phyloP scores from a whole-genome alignment of 2,113 vertebrate species.

The Grammomys dolichurus region DNA sequence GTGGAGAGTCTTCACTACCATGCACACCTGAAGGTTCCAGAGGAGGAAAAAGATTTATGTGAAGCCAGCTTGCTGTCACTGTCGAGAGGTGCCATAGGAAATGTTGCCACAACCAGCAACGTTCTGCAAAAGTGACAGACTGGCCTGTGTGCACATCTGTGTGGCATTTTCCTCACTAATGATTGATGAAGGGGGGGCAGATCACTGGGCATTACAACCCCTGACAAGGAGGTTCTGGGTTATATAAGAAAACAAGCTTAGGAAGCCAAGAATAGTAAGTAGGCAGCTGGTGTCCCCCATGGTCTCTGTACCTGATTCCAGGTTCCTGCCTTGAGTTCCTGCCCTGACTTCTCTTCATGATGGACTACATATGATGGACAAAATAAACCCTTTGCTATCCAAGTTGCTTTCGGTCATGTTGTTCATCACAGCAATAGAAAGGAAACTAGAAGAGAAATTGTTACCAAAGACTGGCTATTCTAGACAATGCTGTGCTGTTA shows the following conservation, averaged over 20 bases:
- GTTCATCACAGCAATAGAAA: too few species aligned
- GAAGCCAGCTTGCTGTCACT: not conserved
- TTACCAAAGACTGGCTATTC: not conserved
- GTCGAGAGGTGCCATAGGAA: not conserved
- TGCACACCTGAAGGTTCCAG: not conserved
- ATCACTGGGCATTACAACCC: not conserved
- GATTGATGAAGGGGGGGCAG: not conserved
- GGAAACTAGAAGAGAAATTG: not conserved
- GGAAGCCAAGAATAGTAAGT: not conserved
- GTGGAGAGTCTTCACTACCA: not conserved
- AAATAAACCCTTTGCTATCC: not conserved
- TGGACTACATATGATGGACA: not conserved
- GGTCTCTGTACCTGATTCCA: not conserved
- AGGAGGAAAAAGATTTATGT: too few species aligned
- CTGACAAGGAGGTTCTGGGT: not conserved
- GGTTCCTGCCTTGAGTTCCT: not conserved
- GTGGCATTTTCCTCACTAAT: not conserved
- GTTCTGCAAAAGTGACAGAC: not conserved
- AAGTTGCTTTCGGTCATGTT: not conserved
- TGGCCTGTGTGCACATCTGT: too few species aligned
- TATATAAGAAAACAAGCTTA: not conserved
- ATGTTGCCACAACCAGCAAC: too few species aligned
- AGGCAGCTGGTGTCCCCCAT: too few species aligned
- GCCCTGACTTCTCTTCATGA: not conserved
- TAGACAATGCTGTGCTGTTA: not conserved